Percentiles rank a stretch among this genome's conserved stretches.
phyloP scores from a whole-genome alignment of 2,797 vertebrate genomes.

The Ficedula albicollis region DNA sequence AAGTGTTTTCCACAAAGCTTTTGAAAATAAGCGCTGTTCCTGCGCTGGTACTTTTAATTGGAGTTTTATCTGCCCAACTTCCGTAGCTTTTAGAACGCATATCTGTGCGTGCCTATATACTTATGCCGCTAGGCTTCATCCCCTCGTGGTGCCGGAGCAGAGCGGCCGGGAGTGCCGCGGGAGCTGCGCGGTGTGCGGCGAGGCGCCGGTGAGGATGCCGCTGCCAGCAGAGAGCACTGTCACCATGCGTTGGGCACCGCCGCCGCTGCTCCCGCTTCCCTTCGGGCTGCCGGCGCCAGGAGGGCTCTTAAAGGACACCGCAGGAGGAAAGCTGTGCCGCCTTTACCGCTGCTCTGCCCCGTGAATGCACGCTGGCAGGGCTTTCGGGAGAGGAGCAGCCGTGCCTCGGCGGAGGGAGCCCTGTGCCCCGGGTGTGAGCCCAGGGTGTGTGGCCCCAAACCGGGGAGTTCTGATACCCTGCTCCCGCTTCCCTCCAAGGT shows the following conservation, averaged over 20 bases:
- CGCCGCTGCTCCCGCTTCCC: background rate
- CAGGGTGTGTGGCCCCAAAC: rapidly evolving
- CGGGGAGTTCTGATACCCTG: background rate
- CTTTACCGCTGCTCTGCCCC: too few relatives aligned
- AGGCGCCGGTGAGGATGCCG: background rate
- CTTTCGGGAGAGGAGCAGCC: background rate
- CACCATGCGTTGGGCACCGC: background rate
- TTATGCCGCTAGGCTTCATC: background rate
- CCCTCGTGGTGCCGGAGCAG: background rate
- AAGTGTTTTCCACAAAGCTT: background rate
- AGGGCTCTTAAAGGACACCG: background rate
- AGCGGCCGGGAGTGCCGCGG: background rate
- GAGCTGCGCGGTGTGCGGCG: background rate
- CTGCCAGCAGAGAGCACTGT: conserved; percentile 55
- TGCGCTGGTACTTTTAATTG: background rate
- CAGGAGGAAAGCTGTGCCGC: background rate
- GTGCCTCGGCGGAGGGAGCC: background rate
- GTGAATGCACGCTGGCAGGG: background rate
- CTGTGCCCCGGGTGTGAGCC: rapidly evolving
- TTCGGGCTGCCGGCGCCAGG: background rate
- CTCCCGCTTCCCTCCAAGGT: background rate
- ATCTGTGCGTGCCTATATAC: background rate
- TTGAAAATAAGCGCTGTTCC: background rate
- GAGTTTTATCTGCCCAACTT: background rate
- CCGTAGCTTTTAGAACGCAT: background rate